Evolutionary conservation across 2,113 vertebrate species (phyloP), one percentile per base, ranked within the genome.

Genomic region (Tragelaphus imberbis): DNA sequence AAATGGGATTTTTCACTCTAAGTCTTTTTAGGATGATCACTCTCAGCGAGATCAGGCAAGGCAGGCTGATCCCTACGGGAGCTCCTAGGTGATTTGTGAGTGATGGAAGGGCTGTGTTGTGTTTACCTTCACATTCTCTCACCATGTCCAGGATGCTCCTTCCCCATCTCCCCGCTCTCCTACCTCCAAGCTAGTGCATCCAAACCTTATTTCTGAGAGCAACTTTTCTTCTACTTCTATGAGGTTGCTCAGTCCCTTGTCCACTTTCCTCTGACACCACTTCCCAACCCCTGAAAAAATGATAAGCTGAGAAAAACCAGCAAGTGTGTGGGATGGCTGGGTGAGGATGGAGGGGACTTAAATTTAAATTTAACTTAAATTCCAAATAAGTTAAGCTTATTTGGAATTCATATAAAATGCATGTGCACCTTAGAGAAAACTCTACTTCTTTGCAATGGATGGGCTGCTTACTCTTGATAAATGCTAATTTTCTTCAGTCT

Each of bases 221-320:
- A 89, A 16, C 30, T n/a, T 58, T 90, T 65, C 47, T 89, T 28
- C 40, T 13, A 7, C 9, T 7, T 85, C 7, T 17, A n/a, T 49
- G 0, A 51, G 7, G 40, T 68, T 40, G 21, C 3, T 91, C 25
- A 6, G 4, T 65, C 21, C 25, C 30, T 85, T 82, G 0, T 9
- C 30, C 4, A 53, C 25, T 93, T 81, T 75, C 33, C 36, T 77
- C 47, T 91, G 44, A 88, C 3, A 79, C 27, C 30, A 2, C 27
- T 89, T 63, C 9, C 12, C 61, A 88, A 68, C 2, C 30, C 17
- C 6, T 87, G 71, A 47, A 80, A 80, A 87, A 65, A n/a, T 6
- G 36, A 91, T 30, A 75, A 14, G 7, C 30, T 97, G 40, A 94
- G 51, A 90, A n/a, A 91, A 95, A 65, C 65, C 30, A 80, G 61